Conservation (phyloP, 1,140 invertebrate species). For the Rhagoletis zephyria region DNA sequence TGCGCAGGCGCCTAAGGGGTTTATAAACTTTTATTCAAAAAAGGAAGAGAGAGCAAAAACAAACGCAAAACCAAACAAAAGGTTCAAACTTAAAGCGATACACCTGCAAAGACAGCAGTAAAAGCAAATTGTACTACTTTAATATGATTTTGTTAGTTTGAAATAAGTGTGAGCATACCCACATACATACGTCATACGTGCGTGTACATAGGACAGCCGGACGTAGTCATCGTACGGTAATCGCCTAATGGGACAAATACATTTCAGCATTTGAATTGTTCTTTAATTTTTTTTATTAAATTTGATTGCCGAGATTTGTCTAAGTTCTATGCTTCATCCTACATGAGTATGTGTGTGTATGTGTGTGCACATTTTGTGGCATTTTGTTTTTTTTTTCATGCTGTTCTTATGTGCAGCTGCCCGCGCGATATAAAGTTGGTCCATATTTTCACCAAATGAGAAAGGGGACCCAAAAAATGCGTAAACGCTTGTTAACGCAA, state of each 20-base stretch:
- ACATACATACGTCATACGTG: neutral
- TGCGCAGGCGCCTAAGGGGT: constrained; percentile 33
- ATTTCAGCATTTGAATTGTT: neutral
- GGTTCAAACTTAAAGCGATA: neutral
- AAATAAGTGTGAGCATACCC: neutral
- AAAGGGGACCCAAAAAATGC: neutral
- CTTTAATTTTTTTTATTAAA: neutral
- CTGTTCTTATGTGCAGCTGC: neutral
- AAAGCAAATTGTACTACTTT: neutral
- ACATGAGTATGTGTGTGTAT: neutral
- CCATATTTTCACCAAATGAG: neutral
- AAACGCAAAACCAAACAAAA: neutral
- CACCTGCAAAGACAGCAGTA: neutral
- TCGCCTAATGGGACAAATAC: neutral
- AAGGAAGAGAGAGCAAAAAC: neutral
- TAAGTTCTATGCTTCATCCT: neutral
- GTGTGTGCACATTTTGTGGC: neutral
- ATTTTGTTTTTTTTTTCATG: neutral
- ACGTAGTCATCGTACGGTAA: neutral
- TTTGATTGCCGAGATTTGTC: neutral
- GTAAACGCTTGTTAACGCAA: neutral
- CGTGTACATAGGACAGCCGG: neutral
- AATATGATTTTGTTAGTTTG: neutral
- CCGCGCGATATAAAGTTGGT: neutral
- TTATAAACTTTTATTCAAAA: neutral